Evolutionary conservation across 2,113 vertebrate species (phyloP).

Genomic region (Halcyon senegalensis): DNA sequence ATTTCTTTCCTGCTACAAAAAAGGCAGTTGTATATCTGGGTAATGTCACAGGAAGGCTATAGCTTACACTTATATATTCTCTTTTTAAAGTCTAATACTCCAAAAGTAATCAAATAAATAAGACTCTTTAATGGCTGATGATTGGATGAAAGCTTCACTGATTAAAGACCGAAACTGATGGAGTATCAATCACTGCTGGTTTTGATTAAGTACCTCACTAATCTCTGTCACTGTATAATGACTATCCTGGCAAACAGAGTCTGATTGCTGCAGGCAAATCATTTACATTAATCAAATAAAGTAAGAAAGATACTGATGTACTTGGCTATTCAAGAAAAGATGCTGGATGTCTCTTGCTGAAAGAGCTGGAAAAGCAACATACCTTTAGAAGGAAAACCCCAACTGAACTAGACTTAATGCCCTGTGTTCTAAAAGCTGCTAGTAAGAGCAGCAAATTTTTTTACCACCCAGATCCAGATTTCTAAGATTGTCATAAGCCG

Average conservation of each 20-base stretch:
- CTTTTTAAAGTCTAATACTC: background rate
- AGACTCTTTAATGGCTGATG: constrained; percentile 50
- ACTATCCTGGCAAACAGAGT: constrained; percentile 57
- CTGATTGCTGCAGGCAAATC: constrained; percentile 62
- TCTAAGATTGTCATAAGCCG: background rate
- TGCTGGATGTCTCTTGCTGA: background rate
- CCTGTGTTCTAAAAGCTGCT: background rate
- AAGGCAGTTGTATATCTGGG: background rate
- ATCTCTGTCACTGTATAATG: constrained; percentile 71
- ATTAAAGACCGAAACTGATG: constrained; percentile 65
- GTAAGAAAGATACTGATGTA: constrained; percentile 31
- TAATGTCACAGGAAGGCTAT: background rate
- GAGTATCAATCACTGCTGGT: constrained; percentile 68
- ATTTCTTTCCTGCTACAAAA: background rate
- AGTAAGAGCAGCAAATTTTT: background rate
- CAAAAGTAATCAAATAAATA: constrained; percentile 56
- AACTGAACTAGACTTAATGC: background rate
- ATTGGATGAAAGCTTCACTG: constrained; percentile 63
- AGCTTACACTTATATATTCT: background rate
- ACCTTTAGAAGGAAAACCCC: background rate
- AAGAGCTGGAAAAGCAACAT: background rate
- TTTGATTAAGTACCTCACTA: constrained; percentile 71
- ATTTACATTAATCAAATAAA: constrained; percentile 71
- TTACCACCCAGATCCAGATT: background rate
- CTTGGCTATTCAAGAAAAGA: background rate